Percentiles rank a stretch among this genome's conserved stretches.
Conservation (phyloP, 2,888 invertebrate species). For the Myopa testacea region DNA sequence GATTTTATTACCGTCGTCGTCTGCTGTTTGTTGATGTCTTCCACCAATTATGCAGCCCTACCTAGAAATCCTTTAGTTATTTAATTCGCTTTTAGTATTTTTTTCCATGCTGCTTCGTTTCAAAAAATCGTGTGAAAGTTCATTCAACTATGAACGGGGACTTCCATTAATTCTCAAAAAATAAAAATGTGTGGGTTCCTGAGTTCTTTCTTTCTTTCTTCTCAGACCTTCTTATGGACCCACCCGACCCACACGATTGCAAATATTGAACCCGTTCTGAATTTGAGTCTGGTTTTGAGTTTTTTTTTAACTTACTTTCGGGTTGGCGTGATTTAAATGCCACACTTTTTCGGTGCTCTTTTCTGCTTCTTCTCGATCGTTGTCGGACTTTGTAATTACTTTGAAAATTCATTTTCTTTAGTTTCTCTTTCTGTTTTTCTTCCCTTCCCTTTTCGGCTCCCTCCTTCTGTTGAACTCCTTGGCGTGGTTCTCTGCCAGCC, state of each 20-base stretch:
- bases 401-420: constrained; percentile 27
- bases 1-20: neutral
- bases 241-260: constrained; percentile 1
- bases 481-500: neutral
- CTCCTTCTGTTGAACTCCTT: neutral
- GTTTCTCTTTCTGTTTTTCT: neutral
- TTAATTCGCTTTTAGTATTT: neutral
- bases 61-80: constrained; percentile 28
- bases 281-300: neutral
- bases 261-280: neutral
- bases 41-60: constrained; percentile 36
- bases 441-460: neutral
- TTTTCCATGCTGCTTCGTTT: neutral
- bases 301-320: constrained; percentile 12
- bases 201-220: neutral
- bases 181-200: constrained; percentile 32
- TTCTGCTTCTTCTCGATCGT: too few species aligned
- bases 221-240: neutral
- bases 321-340: too few species aligned
- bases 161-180: neutral
- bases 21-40: neutral
- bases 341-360: too few species aligned
- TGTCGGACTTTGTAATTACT: constrained; percentile 18
- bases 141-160: constrained; percentile 11
- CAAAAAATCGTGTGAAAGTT: constrained; percentile 26